Evolutionary conservation across 64 coral and sea anemone genomes (phyloP).

Genomic region (Actinia tenebrosa): DNA sequence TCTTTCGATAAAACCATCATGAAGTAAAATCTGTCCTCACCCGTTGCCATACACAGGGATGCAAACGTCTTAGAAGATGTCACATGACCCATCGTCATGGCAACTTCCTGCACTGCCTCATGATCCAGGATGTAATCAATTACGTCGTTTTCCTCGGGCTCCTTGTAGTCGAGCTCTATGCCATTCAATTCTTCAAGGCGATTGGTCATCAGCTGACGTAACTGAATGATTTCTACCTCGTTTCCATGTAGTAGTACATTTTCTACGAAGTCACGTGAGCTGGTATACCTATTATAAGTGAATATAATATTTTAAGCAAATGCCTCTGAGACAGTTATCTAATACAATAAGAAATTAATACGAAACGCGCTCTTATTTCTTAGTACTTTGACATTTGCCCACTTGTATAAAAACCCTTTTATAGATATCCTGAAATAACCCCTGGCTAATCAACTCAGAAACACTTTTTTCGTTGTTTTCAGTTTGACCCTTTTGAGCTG

Average conservation of each 20-base stretch:
- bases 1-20: no score
- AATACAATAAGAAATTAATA: no score
- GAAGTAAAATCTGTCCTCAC: neutral
- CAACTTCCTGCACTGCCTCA: constrained; percentile 56
- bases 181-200: constrained; percentile 78
- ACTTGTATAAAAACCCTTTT: no score
- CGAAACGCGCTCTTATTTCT: no score
- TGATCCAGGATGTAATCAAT: constrained; percentile 74
- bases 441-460: no score
- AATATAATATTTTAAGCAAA: neutral
- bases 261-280: constrained; percentile 93
- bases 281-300: constrained; percentile 47
- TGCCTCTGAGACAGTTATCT: no score
- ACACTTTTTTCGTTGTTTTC: no score
- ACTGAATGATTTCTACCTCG: constrained; percentile 87
- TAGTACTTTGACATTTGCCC: no score
- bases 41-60: constrained; percentile 41
- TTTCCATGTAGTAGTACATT: constrained; percentile 92
- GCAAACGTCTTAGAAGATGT: constrained; percentile 67
- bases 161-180: constrained; percentile 70
- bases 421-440: no score
- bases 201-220: constrained; percentile 68
- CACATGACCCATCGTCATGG: constrained; percentile 65
- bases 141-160: constrained; percentile 79
- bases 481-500: no score